Base-by-base conservation (phyloP, 2,888 invertebrate species). In the Oscheius sp. region DNA sequence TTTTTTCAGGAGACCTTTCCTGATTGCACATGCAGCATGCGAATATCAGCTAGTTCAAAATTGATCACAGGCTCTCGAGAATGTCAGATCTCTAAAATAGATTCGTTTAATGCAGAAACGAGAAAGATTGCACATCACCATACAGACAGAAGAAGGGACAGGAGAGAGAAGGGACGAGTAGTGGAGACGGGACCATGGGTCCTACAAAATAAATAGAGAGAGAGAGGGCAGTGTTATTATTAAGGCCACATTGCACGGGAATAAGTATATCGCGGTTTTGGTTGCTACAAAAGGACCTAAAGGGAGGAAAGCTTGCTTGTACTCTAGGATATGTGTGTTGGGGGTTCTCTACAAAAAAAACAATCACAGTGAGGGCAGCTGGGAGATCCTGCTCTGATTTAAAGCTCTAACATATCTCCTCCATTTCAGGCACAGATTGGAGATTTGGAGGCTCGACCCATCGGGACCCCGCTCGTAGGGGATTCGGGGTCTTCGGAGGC, bases 401-500 rank as follows among this genome's bases (percentile, higher is more conserved):
- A 55, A 68, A 55, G 55, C 55, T 68, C 5, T 48, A 42, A 7
- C 7, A 7, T 42, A 3, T 42, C 42, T 42, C 7, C 42, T 42
- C 7, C 7, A 7, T 5, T 42, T 42, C 48, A 65, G 42, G 68
- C 68, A 29, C 68, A 68, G 21, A 53, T 68, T 21, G 68, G 68
- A 7, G 68, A 68, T 55, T 68, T 53, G 55, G 68, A 32, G 37
- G 68, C 42, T 21, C 21, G 55, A 55, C 29, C 9, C n/a, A n/a
- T 3, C 21, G 68, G 53, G 33, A 32, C 57, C 2, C 47, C 37
- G n/a, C 29, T 59, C 7, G 73, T 53, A 10, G 74, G 74, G 4
- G 58, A 58, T 57, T 74, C 74, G 10, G 74, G 74, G 32, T 74
- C 74, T 33, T 74, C 74, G 32, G 57, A 74, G n/a, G 60, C 74